Conservation (phyloP, 1,140 invertebrate genomes). For the Helicorthomorpha holstii region DNA sequence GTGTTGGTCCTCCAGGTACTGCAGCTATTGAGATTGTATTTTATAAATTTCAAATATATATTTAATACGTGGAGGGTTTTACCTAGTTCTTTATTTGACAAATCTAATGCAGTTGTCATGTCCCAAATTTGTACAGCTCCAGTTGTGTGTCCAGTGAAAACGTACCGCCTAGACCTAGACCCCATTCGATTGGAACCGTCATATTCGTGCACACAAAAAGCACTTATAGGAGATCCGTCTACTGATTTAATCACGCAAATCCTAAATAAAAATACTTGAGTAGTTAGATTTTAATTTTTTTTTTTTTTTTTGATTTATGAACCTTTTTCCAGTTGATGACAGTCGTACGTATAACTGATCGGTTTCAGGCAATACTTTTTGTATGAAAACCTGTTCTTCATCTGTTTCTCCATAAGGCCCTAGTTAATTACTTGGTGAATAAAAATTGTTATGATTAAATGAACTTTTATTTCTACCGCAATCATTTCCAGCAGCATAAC, state of each 20-base stretch:
- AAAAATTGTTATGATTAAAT: too few relatives aligned
- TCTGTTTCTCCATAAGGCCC: slow-evolving; percentile 95
- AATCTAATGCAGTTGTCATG: slow-evolving; percentile 81
- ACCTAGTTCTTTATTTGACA: slow-evolving; percentile 39
- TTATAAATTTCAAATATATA: background rate
- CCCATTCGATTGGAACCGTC: slow-evolving; percentile 85
- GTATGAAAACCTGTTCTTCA: slow-evolving; percentile 93
- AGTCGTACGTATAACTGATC: slow-evolving; percentile 84
- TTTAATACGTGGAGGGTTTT: background rate
- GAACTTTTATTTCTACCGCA: slow-evolving; percentile 46
- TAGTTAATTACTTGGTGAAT: too few relatives aligned
- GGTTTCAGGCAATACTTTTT: slow-evolving; percentile 92
- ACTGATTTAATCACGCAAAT: slow-evolving; percentile 91
- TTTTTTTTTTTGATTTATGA: background rate
- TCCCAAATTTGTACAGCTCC: slow-evolving; percentile 98
- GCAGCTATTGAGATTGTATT: background rate
- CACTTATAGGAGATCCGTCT: slow-evolving; percentile 82
- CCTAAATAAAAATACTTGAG: slow-evolving; percentile 27
- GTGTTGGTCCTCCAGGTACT: slow-evolving; percentile 60
- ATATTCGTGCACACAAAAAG: slow-evolving; percentile 93
- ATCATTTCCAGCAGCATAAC: slow-evolving; percentile 58
- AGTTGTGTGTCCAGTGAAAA: slow-evolving; percentile 88
- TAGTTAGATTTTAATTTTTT: background rate
- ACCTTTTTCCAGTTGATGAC: slow-evolving; percentile 83
- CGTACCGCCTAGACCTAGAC: slow-evolving; percentile 69